Conservation (phyloP, 2,797 vertebrate genomes). For the Carduelis carduelis region DNA sequence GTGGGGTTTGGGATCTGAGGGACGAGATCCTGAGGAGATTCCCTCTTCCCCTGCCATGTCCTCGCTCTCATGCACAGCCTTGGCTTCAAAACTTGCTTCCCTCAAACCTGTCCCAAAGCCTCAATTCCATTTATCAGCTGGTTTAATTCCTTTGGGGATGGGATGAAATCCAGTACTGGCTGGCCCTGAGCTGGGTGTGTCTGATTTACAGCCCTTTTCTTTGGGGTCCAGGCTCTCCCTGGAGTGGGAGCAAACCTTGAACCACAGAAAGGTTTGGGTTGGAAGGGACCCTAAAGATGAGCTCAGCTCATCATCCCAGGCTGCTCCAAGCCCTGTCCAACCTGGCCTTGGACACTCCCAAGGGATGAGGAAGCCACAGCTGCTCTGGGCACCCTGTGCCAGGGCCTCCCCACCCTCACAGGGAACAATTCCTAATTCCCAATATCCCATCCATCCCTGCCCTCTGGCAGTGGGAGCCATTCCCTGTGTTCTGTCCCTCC, state of each 20-base stretch:
- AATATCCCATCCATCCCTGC: accelerated
- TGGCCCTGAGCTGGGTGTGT: background rate
- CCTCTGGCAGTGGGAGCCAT: background rate
- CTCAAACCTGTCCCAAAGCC: background rate
- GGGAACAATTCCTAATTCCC: accelerated
- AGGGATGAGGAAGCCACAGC: background rate
- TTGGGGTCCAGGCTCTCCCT: background rate
- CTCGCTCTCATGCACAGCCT: accelerated
- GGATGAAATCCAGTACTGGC: background rate
- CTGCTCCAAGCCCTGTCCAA: accelerated
- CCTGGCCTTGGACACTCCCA: background rate
- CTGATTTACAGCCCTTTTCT: background rate
- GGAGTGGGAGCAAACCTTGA: background rate
- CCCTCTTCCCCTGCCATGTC: background rate
- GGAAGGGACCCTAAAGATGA: background rate
- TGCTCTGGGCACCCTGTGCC: background rate
- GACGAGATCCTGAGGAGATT: background rate
- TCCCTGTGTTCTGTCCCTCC: background rate
- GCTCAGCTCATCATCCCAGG: background rate
- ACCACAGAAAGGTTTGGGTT: background rate
- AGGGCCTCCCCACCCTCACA: accelerated
- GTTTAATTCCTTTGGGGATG: background rate
- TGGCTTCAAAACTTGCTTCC: background rate
- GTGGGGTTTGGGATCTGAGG: background rate
- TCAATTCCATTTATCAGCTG: background rate